Percentiles rank a stretch among this genome's conserved stretches.
Evolutionary conservation across 2,797 vertebrate species (phyloP).

Genomic region (Hyperoplus lanceolatus): DNA sequence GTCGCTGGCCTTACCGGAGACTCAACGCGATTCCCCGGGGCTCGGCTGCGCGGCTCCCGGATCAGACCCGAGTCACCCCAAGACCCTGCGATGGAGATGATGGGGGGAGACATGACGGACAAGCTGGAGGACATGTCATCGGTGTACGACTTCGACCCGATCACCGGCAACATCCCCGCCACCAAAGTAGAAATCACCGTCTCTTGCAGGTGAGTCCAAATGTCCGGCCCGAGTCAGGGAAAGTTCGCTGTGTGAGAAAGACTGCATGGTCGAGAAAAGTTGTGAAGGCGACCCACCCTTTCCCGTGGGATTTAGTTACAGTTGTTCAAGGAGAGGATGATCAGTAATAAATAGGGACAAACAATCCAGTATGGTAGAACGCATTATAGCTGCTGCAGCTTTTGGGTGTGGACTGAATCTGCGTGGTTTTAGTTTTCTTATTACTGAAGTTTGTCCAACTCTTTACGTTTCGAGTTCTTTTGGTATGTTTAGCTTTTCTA

Average conservation of each 20-base stretch:
- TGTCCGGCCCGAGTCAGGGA: constrained; percentile 4
- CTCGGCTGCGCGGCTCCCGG: constrained; percentile 81
- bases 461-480: neutral
- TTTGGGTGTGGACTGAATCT: constrained; percentile 5
- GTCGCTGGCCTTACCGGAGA: constrained; percentile 72
- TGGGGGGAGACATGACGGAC: constrained; percentile 90
- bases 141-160: constrained; percentile 92
- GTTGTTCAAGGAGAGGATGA: neutral
- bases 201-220: constrained; percentile 92
- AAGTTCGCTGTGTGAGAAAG: constrained; percentile 53
- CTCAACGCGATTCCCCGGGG: constrained; percentile 74
- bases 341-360: neutral
- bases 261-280: constrained; percentile 57
- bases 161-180: constrained; percentile 92
- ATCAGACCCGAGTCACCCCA: constrained; percentile 75
- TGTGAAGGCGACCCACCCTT: constrained; percentile 58
- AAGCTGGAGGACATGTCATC: constrained; percentile 93
- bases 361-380: neutral
- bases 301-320: neutral
- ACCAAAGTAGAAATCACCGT: constrained; percentile 97
- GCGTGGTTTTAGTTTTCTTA: neutral
- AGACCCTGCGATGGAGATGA: constrained; percentile 78
- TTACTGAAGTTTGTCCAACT: neutral
- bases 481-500: no score
- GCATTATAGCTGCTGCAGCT: neutral